Evolutionary conservation across 1,140 invertebrate genomes (phyloP).

Genomic region (Papilio polyxenes): DNA sequence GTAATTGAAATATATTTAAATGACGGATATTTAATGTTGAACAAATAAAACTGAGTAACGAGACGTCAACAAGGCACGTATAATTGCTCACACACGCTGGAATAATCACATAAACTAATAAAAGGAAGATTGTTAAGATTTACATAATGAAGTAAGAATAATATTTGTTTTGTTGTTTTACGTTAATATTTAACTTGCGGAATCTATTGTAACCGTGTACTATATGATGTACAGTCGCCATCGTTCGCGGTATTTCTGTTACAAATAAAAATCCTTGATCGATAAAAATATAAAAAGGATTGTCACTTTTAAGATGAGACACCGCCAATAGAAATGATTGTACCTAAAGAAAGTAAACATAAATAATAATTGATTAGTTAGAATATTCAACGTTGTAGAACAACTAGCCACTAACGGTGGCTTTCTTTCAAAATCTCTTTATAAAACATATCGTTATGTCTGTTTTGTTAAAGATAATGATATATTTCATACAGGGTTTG

Average conservation of each 20-base stretch:
- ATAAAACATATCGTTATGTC: no score
- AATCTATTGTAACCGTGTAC: not conserved
- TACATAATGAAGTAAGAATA: conserved; percentile 6
- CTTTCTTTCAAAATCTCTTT: no score
- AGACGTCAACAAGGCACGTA: not conserved
- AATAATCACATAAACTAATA: conserved; percentile 10
- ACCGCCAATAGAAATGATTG: not conserved
- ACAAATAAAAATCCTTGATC: no score
- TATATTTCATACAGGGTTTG: no score
- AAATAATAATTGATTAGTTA: no score
- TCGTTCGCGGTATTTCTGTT: no score
- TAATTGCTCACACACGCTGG: conserved; percentile 11
- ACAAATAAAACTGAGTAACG: not conserved
- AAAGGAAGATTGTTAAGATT: conserved; percentile 13
- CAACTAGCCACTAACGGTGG: no score
- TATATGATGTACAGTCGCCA: not conserved
- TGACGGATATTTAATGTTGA: not conserved
- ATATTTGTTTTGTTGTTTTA: conserved; percentile 10
- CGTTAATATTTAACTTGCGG: not conserved
- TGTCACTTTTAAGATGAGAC: no score
- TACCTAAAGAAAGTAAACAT: not conserved
- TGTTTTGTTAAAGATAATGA: not conserved
- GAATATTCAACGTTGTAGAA: no score
- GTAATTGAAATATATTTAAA: not conserved
- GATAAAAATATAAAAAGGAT: no score